Percentiles rank a stretch among this genome's conserved stretches.
Evolutionary conservation across 2,888 invertebrate genomes (phyloP).

Genomic region (Noctua janthina): DNA sequence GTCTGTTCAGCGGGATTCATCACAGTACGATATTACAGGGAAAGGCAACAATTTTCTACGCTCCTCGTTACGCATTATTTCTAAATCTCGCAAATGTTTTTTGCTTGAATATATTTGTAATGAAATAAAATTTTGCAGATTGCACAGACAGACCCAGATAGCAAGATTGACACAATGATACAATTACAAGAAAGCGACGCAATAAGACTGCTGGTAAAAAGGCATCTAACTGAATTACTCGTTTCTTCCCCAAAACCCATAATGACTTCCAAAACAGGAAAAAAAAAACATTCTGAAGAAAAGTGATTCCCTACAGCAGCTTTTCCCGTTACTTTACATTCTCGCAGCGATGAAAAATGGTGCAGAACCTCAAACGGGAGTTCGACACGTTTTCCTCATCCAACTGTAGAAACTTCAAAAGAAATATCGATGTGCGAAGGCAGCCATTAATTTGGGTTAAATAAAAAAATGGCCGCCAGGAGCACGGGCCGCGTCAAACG

Average conservation of each 20-base stretch:
- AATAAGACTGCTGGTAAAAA: background rate
- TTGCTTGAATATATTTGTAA: background rate
- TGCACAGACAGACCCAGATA: background rate
- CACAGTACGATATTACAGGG: background rate
- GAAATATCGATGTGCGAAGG: conserved; percentile 68
- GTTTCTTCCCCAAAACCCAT: conserved; percentile 14
- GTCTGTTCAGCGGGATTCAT: background rate
- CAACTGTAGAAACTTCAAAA: conserved; percentile 62
- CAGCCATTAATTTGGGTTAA: conserved; percentile 76
- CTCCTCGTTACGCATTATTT: background rate
- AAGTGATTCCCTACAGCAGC: conserved; percentile 28
- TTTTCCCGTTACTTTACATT: conserved; percentile 38
- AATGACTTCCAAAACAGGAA: conserved; percentile 26
- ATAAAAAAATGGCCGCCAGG: conserved; percentile 70
- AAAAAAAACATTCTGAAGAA: conserved; percentile 24
- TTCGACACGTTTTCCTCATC: conserved; percentile 56
- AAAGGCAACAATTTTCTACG: background rate
- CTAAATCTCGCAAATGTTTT: no score
- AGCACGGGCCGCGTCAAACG: conserved; percentile 78
- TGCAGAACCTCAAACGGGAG: conserved; percentile 35
- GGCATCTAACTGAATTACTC: conserved; percentile 21
- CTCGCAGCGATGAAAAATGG: conserved; percentile 50
- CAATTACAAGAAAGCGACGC: background rate
- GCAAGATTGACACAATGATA: background rate
- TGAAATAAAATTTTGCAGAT: background rate